A percentile compares a stretch with the other conserved stretches of the same genome.
phyloP scores from a whole-genome alignment of 2,113 vertebrate species.

The Platysternon megacephalum region DNA sequence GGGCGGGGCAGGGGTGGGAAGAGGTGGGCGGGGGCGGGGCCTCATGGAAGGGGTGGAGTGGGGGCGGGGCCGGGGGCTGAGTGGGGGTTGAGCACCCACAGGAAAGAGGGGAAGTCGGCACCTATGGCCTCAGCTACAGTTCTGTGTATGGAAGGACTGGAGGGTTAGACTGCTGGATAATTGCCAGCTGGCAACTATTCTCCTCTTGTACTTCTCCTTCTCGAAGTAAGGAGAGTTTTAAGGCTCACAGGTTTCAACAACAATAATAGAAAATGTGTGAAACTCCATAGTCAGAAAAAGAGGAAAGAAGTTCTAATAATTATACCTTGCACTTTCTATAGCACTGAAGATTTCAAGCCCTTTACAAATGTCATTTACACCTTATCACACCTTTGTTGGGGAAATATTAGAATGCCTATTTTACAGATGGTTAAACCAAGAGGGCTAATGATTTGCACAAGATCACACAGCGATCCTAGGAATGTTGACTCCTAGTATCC shows the following conservation, averaged over 20 bases:
- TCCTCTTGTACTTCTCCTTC: not conserved
- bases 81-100: no score
- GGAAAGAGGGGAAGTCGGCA: no score
- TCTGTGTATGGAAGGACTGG: not conserved
- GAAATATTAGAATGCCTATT: not conserved
- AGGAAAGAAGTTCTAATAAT: not conserved
- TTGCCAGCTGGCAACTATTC: not conserved
- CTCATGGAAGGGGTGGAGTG: no score
- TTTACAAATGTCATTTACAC: not conserved
- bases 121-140: not conserved
- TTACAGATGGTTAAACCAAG: not conserved
- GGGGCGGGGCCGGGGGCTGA: no score
- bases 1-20: no score
- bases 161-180: not conserved
- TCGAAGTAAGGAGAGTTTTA: not conserved
- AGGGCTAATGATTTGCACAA: not conserved
- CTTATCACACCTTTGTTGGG: not conserved
- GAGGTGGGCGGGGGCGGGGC: no score
- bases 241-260: not conserved
- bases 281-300: not conserved
- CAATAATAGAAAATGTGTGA: not conserved
- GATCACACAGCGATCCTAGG: not conserved
- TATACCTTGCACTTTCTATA: not conserved
- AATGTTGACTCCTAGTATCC: not conserved
- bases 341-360: no score